Evolutionary conservation across 2,113 vertebrate species (phyloP).

Genomic region (Cochlearius cochlearius): DNA sequence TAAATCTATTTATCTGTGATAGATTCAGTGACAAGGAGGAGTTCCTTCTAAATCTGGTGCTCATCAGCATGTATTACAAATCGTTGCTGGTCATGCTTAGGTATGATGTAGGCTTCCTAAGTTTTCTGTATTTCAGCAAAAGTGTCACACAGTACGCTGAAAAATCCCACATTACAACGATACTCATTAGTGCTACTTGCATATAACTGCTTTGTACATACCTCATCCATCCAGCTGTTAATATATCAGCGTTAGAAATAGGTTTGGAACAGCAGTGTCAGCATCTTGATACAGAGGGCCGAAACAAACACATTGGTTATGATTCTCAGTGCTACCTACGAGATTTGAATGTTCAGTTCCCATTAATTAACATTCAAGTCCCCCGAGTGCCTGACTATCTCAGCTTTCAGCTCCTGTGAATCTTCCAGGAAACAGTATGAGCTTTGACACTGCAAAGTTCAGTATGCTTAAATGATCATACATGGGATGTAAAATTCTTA

Average conservation of each 20-base stretch:
- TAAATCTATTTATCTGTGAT: neutral
- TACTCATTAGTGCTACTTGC: neutral
- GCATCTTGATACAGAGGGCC: neutral
- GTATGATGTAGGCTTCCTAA: neutral
- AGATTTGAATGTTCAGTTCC: neutral
- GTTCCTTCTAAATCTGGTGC: neutral
- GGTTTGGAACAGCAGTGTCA: neutral
- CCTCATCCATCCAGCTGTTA: neutral
- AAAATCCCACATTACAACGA: neutral
- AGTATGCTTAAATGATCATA: neutral
- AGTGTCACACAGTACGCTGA: neutral
- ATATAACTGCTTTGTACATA: neutral
- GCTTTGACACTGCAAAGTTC: slow-evolving; percentile 14
- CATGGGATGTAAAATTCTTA: neutral
- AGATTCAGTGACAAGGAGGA: neutral
- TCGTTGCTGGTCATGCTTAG: neutral
- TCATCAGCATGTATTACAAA: neutral
- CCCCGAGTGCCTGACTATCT: neutral
- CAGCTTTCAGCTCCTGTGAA: neutral
- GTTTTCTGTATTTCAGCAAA: neutral
- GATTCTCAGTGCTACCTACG: neutral
- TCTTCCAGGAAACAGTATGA: neutral
- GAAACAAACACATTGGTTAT: neutral
- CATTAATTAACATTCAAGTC: neutral
- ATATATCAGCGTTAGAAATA: neutral